A percentile compares a stretch with the other conserved stretches of the same genome.
Evolutionary conservation across 2,888 invertebrate genomes (phyloP).

Genomic region (Rhogogaster chlorosoma): DNA sequence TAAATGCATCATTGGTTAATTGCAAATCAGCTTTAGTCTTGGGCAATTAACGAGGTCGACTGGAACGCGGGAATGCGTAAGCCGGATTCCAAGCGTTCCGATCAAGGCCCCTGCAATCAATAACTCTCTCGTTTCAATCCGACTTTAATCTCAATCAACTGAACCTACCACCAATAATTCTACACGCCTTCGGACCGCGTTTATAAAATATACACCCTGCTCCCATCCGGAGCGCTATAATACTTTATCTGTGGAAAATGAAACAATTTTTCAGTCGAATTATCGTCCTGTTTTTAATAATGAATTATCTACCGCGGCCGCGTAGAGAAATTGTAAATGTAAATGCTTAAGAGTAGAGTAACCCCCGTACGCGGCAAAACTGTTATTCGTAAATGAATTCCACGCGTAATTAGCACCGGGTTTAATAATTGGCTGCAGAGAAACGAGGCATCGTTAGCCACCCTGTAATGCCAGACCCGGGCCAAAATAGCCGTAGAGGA

Average conservation of each 20-base stretch:
- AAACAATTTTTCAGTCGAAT: not conserved
- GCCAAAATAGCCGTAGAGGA: slow-evolving; percentile 11
- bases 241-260: not conserved
- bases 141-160: slow-evolving; percentile 38
- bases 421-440: slow-evolving; percentile 25
- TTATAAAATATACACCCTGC: not conserved
- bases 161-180: not conserved
- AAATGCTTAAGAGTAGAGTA: not conserved
- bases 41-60: slow-evolving; percentile 44
- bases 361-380: not conserved
- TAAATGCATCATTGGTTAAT: slow-evolving; percentile 45
- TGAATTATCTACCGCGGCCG: not conserved
- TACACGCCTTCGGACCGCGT: not conserved
- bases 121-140: slow-evolving; percentile 48
- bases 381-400: slow-evolving; percentile 35
- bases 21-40: slow-evolving; percentile 42
- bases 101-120: slow-evolving; percentile 49
- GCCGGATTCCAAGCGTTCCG: slow-evolving; percentile 49
- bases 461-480: slow-evolving; percentile 29
- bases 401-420: slow-evolving; percentile 39
- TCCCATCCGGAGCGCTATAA: not conserved
- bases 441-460: slow-evolving; percentile 23
- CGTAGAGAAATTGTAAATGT: not conserved
- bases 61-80: slow-evolving; percentile 42
- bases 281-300: not conserved